Conservation (phyloP, 2,888 invertebrate genomes). For the Philereme vetulata region DNA sequence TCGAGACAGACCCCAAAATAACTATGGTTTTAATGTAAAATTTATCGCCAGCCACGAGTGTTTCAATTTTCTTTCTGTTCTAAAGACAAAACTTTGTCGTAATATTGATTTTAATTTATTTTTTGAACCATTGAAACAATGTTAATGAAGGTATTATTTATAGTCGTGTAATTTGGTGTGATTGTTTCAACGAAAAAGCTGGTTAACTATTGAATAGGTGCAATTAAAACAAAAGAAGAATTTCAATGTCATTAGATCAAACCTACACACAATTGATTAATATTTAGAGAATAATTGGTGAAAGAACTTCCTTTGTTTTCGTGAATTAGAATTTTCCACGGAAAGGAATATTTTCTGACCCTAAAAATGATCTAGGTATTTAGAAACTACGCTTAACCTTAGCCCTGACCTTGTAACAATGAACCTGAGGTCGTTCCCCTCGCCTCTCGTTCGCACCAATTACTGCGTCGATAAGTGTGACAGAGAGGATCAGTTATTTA, state of each 20-base stretch:
- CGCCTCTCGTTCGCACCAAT: slow-evolving; percentile 45
- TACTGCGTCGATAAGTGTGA: slow-evolving; percentile 40
- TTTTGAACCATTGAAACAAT: too few relatives aligned
- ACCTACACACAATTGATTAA: too few relatives aligned
- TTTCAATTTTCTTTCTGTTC: too few relatives aligned
- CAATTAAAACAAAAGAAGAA: background rate
- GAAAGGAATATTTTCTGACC: slow-evolving; percentile 20
- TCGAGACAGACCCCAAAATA: too few relatives aligned
- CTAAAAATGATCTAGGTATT: slow-evolving; percentile 12
- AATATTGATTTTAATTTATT: too few relatives aligned
- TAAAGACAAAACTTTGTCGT: too few relatives aligned
- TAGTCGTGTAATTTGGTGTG: too few relatives aligned
- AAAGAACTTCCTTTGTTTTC: too few relatives aligned
- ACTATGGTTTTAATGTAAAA: too few relatives aligned
- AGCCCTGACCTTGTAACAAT: slow-evolving; percentile 53
- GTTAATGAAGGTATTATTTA: too few relatives aligned
- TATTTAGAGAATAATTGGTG: background rate
- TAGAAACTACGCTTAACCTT: slow-evolving; percentile 32
- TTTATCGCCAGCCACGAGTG: too few relatives aligned
- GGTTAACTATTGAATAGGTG: background rate
- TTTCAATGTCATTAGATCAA: background rate
- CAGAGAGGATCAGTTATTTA: slow-evolving; percentile 36
- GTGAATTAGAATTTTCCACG: slow-evolving; percentile 11
- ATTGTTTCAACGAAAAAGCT: too few relatives aligned
- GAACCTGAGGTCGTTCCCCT: slow-evolving; percentile 56